Percentiles rank a stretch among this genome's conserved stretches.
Conservation (phyloP, 2,113 vertebrate species). For the Cyprinodon brontotheroides region DNA sequence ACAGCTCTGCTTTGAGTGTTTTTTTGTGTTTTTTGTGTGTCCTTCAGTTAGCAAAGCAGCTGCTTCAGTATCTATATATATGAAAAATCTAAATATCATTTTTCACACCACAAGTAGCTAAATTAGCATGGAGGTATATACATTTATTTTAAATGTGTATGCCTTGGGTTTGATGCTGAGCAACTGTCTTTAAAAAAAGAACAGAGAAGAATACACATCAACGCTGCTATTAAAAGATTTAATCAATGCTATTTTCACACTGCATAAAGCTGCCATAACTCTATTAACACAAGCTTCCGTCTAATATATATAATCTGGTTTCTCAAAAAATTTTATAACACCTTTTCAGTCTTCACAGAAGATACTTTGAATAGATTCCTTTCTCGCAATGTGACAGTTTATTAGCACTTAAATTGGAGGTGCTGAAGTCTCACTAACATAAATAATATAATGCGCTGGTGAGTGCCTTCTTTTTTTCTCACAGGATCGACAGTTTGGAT, state of each 20-base stretch:
- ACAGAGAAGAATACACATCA: not conserved
- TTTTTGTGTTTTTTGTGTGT: not conserved
- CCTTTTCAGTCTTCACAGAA: not conserved
- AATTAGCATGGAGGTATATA: constrained; percentile 10
- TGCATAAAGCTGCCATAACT: not conserved
- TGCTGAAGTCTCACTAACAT: not conserved
- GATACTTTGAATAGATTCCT: constrained; percentile 1
- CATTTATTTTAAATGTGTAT: constrained; percentile 1
- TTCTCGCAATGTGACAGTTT: not conserved
- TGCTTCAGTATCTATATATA: not conserved
- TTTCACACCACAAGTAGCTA: constrained; percentile 8
- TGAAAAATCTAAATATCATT: not conserved
- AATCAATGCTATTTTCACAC: not conserved
- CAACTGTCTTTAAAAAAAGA: not conserved
- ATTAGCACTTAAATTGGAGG: not conserved
- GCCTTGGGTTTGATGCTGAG: not conserved
- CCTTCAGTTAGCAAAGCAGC: not conserved
- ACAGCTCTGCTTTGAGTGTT: not conserved
- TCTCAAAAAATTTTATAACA: not conserved
- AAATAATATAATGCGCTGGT: constrained; percentile 8
- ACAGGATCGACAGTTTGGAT: not conserved
- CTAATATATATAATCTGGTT: not conserved
- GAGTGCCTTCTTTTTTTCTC: not conserved
- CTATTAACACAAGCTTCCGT: not conserved
- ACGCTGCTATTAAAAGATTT: not conserved